Evolutionary conservation across 1,140 invertebrate species (phyloP).

Genomic region (Drosophila mayri): DNA sequence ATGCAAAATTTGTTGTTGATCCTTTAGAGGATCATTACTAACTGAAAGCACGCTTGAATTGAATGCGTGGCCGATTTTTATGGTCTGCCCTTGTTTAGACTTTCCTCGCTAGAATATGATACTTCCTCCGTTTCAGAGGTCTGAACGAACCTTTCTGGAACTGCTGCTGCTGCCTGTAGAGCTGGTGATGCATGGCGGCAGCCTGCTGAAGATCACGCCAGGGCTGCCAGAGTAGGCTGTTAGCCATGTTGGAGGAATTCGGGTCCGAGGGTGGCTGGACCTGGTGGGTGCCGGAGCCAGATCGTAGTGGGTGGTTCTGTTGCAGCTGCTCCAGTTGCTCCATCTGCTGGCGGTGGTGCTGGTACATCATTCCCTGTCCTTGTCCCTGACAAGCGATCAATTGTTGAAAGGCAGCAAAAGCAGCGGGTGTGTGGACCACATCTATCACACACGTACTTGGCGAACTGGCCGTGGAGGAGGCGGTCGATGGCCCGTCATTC

Average conservation of each 20-base stretch:
- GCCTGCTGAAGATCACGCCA: slow-evolving; percentile 80
- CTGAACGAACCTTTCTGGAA: slow-evolving; percentile 78
- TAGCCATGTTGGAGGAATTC: slow-evolving; percentile 73
- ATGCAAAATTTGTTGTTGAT: too few relatives aligned
- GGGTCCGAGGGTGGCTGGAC: slow-evolving; percentile 45
- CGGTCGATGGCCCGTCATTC: slow-evolving; percentile 39
- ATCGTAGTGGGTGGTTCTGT: slow-evolving; percentile 30
- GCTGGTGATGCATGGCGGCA: slow-evolving; percentile 77
- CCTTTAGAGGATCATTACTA: too few relatives aligned
- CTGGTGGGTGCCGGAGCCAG: slow-evolving; percentile 30
- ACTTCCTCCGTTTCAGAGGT: neutral
- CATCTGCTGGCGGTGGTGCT: slow-evolving; percentile 29
- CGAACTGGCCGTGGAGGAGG: slow-evolving; percentile 68
- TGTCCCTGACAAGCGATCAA: slow-evolving; percentile 38
- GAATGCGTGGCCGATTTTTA: too few relatives aligned
- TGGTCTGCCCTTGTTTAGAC: too few relatives aligned
- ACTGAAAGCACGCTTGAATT: too few relatives aligned
- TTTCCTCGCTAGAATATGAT: neutral
- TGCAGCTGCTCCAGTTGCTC: slow-evolving; percentile 43
- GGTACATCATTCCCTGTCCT: slow-evolving; percentile 30
- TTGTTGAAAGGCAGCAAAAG: slow-evolving; percentile 56
- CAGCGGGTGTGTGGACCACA: slow-evolving; percentile 38
- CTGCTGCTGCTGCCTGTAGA: slow-evolving; percentile 73
- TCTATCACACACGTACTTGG: slow-evolving; percentile 38
- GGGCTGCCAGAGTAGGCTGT: slow-evolving; percentile 79